Evolutionary conservation across 30 jellyfish, hydroid and myxozoan genomes (phyloP), one percentile per base, ranked within the genome.

Genomic region (Aurelia aurita complex sp. Pacific): DNA sequence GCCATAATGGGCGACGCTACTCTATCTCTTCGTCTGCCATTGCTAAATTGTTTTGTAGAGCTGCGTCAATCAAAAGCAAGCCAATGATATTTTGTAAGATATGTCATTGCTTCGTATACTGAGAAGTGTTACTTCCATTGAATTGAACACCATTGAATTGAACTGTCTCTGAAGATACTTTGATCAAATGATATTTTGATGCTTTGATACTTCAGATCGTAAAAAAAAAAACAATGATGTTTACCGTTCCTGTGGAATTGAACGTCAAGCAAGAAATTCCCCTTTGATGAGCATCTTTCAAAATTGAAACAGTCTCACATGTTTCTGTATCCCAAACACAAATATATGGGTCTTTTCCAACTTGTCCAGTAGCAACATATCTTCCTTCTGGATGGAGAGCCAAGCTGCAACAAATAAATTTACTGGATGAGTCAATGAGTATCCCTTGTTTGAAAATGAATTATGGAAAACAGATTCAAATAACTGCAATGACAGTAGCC

Each of bases 291-390:
- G 85, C 92, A 77, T 94, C 98, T 64, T 94, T 94, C 73, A 94
- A 65, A 33, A 94, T 94, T 19, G 98, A 94, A 15, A 94, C 90
- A 36, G 97, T 89, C 38, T 89, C 89, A 80, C 98, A 94, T 12
- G 89, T 94, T 1, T 51, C 61, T 46, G 94, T 34, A 71, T 94
- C 96, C 98, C 98, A 94, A 18, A 94, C 78, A 73, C 98, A 94
- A 63, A 94, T 88, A 72, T 86, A 94, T 11, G 98, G 97, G 54
- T 94, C 92, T 83, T 94, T 94, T 15, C 98, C 98, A 69, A 89
- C 95, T 75, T 94, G 98, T 17, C 98, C 98, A 4, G 98, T 94
- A 19, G 97, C 98, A 59, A 94, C 98, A 18, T 83, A 81, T 3
- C 70, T 62, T 51, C 97, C 97, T 13, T 94, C 98, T 11, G 98